These are phyloP conservation scores for Acomys russatus DNA, from an alignment of 2,797 vertebrate genomes.

Conservation along the genomic window DNA sequence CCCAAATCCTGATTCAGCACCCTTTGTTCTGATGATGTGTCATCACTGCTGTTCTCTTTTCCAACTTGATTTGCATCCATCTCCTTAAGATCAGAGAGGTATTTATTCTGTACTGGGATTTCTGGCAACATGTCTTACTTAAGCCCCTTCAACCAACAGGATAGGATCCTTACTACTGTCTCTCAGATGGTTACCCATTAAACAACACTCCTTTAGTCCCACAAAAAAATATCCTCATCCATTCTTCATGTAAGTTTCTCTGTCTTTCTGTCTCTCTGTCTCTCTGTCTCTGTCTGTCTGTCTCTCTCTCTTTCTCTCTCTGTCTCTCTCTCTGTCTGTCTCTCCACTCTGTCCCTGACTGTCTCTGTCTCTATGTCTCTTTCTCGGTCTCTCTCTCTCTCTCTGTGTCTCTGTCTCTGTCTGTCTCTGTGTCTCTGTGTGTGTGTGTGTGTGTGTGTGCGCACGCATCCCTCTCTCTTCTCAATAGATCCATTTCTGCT, in stretches of 20 bases:
- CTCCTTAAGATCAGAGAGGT: slow-evolving; percentile 19
- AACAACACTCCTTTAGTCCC: slow-evolving; percentile 75
- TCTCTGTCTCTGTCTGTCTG: background rate
- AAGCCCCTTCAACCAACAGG: slow-evolving; percentile 25
- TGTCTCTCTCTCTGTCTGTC: slow-evolving; percentile 45
- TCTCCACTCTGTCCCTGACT: background rate
- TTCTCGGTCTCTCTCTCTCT: background rate
- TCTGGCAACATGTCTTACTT: slow-evolving; percentile 51
- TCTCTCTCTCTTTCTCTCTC: background rate
- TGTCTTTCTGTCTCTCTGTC: slow-evolving; percentile 24
- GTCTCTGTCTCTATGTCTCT: background rate
- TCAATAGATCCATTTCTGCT: slow-evolving; percentile 75
- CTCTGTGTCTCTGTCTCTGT: background rate
- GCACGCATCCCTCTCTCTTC: background rate
- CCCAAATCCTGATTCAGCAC: slow-evolving; percentile 46
- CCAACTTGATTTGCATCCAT: slow-evolving; percentile 15
- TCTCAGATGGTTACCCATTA: slow-evolving; percentile 75
- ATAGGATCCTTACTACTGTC: slow-evolving; percentile 60
- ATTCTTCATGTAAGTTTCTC: slow-evolving; percentile 76
- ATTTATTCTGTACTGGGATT: slow-evolving; percentile 75
- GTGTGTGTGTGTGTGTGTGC: no score
- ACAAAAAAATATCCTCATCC: slow-evolving; percentile 71
- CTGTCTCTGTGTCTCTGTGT: no score
- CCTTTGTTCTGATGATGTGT: background rate
- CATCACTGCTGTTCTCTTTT: background rate